Percentiles rank a stretch among this genome's conserved stretches.
Evolutionary conservation across 2,797 vertebrate genomes (phyloP).

Genomic region (Gymnoscopelus braueri): DNA sequence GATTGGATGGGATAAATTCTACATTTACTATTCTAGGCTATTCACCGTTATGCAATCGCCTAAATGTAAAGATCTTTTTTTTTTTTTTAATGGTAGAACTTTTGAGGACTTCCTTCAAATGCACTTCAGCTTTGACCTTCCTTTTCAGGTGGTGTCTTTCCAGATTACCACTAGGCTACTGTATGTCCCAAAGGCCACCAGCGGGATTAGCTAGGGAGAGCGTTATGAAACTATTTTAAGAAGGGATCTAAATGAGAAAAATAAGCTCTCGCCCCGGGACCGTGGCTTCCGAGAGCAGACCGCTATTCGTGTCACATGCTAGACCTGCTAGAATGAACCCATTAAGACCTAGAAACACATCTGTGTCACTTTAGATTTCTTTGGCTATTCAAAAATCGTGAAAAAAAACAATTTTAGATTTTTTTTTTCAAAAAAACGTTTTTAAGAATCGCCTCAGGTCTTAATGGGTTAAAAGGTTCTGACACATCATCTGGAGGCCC

Average conservation of each 20-base stretch:
- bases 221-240: background rate
- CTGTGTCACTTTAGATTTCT: too few relatives aligned
- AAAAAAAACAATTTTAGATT: too few relatives aligned
- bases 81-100: too few relatives aligned
- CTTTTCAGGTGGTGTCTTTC: conserved; percentile 60
- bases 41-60: too few relatives aligned
- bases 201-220: conserved; percentile 46
- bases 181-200: conserved; percentile 48
- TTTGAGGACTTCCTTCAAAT: conserved; percentile 38
- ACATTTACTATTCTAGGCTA: too few relatives aligned
- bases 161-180: conserved; percentile 46
- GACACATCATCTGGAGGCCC: conserved; percentile 7
- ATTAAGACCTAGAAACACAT: too few relatives aligned
- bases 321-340: conserved; percentile 46
- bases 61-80: too few relatives aligned
- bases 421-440: too few relatives aligned
- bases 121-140: conserved; percentile 58
- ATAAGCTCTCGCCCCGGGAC: conserved; percentile 60
- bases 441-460: too few relatives aligned
- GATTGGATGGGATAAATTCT: too few relatives aligned
- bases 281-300: conserved; percentile 58
- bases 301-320: conserved; percentile 39
- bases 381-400: too few relatives aligned
- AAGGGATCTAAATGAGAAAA: conserved; percentile 39
- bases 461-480: conserved; percentile 32